phyloP scores from a whole-genome alignment of 2,888 invertebrate genomes.

The Andrena flavipes region DNA sequence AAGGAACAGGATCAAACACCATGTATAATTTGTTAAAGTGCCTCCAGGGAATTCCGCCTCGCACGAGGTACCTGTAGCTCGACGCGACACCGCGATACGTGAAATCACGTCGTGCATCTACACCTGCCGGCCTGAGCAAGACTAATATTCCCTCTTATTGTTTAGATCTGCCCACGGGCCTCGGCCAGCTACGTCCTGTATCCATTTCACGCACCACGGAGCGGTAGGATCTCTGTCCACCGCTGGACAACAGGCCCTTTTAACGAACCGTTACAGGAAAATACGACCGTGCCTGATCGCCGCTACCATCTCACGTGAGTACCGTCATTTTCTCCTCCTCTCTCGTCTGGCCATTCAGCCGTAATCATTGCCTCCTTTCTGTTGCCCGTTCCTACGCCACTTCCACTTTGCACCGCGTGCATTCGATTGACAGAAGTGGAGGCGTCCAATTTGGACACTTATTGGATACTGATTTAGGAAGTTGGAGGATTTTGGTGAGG shows the following conservation, averaged over 20 bases:
- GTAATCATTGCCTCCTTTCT: not conserved
- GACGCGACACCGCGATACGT: slow-evolving; percentile 43
- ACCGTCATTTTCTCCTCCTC: slow-evolving; percentile 9
- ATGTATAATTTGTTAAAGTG: slow-evolving; percentile 51
- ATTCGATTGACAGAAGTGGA: too few relatives aligned
- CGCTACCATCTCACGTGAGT: slow-evolving; percentile 31
- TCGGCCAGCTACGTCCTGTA: slow-evolving; percentile 31
- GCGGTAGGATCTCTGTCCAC: slow-evolving; percentile 48
- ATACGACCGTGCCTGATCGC: slow-evolving; percentile 40
- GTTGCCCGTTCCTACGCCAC: not conserved
- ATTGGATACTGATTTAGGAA: too few relatives aligned
- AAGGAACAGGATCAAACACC: slow-evolving; percentile 29
- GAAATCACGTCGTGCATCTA: slow-evolving; percentile 48
- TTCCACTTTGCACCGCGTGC: not conserved
- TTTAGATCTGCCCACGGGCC: slow-evolving; percentile 53
- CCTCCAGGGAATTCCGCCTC: slow-evolving; percentile 35
- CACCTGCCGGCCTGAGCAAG: slow-evolving; percentile 44
- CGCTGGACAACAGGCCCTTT: slow-evolving; percentile 30
- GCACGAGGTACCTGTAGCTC: slow-evolving; percentile 29
- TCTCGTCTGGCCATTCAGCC: not conserved
- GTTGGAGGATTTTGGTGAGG: too few relatives aligned
- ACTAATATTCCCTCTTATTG: slow-evolving; percentile 67
- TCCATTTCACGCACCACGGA: slow-evolving; percentile 64
- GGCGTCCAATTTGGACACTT: too few relatives aligned
- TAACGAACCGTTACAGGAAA: slow-evolving; percentile 60